Evolutionary conservation across 2,888 invertebrate genomes (phyloP).

Genomic region (Cabera pusaria): DNA sequence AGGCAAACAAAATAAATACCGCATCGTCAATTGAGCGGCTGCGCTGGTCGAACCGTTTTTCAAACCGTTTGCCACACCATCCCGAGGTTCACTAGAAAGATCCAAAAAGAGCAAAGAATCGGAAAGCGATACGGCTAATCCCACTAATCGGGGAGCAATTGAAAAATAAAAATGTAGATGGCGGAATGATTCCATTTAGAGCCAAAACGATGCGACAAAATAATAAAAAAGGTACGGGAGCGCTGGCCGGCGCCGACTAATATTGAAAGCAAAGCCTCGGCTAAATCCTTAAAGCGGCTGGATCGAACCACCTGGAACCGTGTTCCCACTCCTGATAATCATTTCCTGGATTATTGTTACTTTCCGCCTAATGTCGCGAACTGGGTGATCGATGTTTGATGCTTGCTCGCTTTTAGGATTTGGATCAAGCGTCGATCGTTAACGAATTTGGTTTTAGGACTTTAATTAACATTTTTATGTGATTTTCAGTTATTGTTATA

Average conservation of each 20-base stretch:
- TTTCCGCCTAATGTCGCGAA: conserved; percentile 72
- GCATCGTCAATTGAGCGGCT: no score
- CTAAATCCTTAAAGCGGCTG: conserved; percentile 83
- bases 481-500: no score
- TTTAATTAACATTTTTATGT: no score
- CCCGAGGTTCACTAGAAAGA: no score
- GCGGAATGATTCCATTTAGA: conserved; percentile 82
- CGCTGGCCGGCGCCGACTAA: conserved; percentile 74
- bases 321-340: conserved; percentile 70
- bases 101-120: conserved; percentile 79
- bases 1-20: no score
- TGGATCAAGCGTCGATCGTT: conserved; percentile 41
- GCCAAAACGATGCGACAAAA: conserved; percentile 83
- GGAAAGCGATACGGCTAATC: conserved; percentile 81
- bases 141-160: conserved; percentile 83
- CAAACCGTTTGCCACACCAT: no score
- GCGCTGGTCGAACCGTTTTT: no score
- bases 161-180: conserved; percentile 85
- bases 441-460: conserved; percentile 47
- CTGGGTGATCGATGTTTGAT: conserved; percentile 62
- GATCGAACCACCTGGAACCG: conserved; percentile 81
- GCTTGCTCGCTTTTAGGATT: conserved; percentile 47
- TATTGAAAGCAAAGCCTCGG: conserved; percentile 84
- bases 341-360: conserved; percentile 78
- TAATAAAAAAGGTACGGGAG: conserved; percentile 79